Conservation (phyloP, 2,888 invertebrate genomes). For the Nineta flava region DNA sequence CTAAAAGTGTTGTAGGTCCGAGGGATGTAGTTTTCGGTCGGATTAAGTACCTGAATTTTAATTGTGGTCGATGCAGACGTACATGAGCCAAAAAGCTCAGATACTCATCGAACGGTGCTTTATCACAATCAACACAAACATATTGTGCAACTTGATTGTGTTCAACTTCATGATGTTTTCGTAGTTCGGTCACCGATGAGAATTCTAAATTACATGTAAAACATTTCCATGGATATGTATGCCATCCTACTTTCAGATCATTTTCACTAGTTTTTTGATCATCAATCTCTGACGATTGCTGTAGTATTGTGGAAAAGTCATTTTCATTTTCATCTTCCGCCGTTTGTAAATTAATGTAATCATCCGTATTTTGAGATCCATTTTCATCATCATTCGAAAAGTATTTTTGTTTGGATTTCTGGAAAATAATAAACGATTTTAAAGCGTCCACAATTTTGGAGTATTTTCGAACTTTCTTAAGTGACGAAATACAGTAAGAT, state of each 20-base stretch:
- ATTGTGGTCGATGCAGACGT: constrained; percentile 39
- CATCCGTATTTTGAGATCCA: neutral
- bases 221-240: constrained; percentile 34
- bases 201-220: constrained; percentile 32
- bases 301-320: neutral
- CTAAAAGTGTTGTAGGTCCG: neutral
- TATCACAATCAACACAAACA: constrained; percentile 49
- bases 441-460: too few relatives aligned
- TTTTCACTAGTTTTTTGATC: constrained; percentile 22
- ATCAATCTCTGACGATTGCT: constrained; percentile 15
- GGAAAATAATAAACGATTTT: neutral
- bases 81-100: constrained; percentile 47
- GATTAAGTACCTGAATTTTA: constrained; percentile 31
- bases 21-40: neutral
- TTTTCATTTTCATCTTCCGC: constrained; percentile 1
- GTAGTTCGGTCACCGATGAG: constrained; percentile 30
- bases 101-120: constrained; percentile 43
- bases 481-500: too few relatives aligned
- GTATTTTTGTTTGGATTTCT: neutral
- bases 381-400: neutral
- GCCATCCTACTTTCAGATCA: constrained; percentile 23
- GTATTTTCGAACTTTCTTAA: too few relatives aligned
- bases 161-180: constrained; percentile 41
- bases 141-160: constrained; percentile 47
- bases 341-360: too few relatives aligned